Evolutionary conservation across 2,888 invertebrate species (phyloP).

Genomic region (Apodemia zela): DNA sequence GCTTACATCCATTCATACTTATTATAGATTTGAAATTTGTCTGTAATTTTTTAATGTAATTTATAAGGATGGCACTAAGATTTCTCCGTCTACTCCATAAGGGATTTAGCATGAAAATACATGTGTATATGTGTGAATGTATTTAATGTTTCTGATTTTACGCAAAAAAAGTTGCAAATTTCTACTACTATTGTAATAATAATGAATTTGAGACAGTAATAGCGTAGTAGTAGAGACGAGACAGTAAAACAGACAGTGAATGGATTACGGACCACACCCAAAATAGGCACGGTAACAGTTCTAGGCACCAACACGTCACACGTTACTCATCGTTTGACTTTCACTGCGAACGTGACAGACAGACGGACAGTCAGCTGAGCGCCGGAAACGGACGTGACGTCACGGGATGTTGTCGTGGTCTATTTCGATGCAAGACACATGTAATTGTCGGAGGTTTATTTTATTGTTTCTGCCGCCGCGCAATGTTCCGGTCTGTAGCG

Average conservation of each 20-base stretch:
- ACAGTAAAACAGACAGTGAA: not conserved
- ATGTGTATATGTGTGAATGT: too few species aligned
- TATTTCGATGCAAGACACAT: slow-evolving; percentile 15
- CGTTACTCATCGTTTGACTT: slow-evolving; percentile 34
- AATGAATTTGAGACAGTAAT: too few species aligned
- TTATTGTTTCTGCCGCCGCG: slow-evolving; percentile 7
- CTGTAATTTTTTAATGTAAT: too few species aligned
- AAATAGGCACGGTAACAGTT: not conserved
- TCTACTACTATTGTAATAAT: too few species aligned
- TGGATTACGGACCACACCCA: not conserved
- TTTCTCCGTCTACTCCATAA: too few species aligned
- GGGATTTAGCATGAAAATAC: too few species aligned
- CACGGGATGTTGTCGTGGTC: slow-evolving; percentile 52
- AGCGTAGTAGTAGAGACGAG: too few species aligned
- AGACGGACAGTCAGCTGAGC: slow-evolving; percentile 56
- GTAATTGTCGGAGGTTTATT: slow-evolving; percentile 14
- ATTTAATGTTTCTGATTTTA: too few species aligned
- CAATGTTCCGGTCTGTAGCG: not conserved
- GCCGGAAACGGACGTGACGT: slow-evolving; percentile 70
- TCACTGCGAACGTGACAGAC: slow-evolving; percentile 39
- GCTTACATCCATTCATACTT: too few species aligned
- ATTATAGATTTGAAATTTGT: too few species aligned
- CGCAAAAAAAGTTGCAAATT: too few species aligned
- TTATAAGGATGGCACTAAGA: too few species aligned
- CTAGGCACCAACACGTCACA: not conserved